Evolutionary conservation across 2,113 vertebrate genomes (phyloP), one percentile per base, ranked within the genome.

Genomic region (Dasyurus viverrinus): DNA sequence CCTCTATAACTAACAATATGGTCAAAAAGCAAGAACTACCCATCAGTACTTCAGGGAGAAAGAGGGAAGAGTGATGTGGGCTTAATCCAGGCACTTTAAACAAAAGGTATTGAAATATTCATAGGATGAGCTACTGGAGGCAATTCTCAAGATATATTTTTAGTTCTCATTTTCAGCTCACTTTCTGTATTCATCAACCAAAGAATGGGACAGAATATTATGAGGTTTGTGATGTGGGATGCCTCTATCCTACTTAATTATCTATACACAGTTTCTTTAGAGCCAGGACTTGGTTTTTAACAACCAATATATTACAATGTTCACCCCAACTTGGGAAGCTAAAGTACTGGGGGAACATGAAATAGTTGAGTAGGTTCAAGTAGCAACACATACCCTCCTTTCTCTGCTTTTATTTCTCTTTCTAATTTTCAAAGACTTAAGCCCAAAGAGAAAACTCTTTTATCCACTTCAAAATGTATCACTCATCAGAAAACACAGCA

Each of bases 381-480:
- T 3, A 48, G 84, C 52, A 2, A 3, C 57, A 7, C 53, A 36
- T 0, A 25, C 12, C 22, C 36, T 46, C 12, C 46, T 36, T 36
- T 53, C 50, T 42, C 42, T 53, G 54, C 8, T n/a, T 53, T 92
- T 91, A 54, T 36, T 19, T 54, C 93, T 36, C 50, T 93, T 93
- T 95, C 52, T 90, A 94, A 84, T 84, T 68, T 46, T 76, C 90
- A 94, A 92, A 95, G 91, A 89, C 52, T 54, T 95, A 2, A 0
- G 46, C 55, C 90, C 57, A 48, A 1, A 23, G 53, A 95, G 36
- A 93, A 95, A 89, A 93, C 94, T 98, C 96, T 96, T 93, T 90
- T 76, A 89, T 95, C 91, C 55, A 94, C 95, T 97, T 97, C 89
- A 96, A 96, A 96, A 96, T 3, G 36, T 76, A 54, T 94, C 54